These are phyloP conservation scores for Penaeus chinensis DNA, from an alignment of 1,140 invertebrate species.

Conservation along the genomic window DNA sequence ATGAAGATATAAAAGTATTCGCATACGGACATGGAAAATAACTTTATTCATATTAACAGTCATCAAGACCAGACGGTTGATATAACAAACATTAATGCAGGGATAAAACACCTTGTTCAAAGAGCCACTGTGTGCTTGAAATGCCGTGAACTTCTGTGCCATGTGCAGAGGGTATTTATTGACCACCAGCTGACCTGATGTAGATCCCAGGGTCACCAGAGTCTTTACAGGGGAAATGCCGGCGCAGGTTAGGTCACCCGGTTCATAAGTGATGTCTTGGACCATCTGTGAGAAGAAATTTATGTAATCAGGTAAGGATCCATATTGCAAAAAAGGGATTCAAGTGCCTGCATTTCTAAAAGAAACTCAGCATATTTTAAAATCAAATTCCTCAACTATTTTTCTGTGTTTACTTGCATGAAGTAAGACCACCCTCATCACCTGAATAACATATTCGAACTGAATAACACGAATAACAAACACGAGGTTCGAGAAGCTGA, in stretches of 20 bases:
- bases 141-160: conserved; percentile 16
- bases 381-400: too few species aligned
- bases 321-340: too few species aligned
- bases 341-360: too few species aligned
- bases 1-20: background rate
- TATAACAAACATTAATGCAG: too few species aligned
- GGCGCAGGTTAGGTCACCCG: conserved; percentile 42
- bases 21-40: background rate
- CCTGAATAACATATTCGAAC: background rate
- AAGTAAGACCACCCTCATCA: too few species aligned
- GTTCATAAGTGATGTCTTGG: conserved; percentile 45
- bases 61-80: too few species aligned
- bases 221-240: conserved; percentile 53
- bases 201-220: conserved; percentile 48
- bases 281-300: conserved; percentile 30
- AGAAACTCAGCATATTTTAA: too few species aligned
- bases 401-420: too few species aligned
- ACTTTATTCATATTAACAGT: too few species aligned
- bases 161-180: conserved; percentile 50
- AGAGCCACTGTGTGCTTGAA: conserved; percentile 29
- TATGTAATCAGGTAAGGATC: too few species aligned
- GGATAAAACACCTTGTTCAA: conserved; percentile 35
- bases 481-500: background rate
- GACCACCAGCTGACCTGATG: conserved; percentile 37
- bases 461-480: background rate